Conservation (phyloP, 2,888 invertebrate species). For the Pristionchus maxplancki region DNA sequence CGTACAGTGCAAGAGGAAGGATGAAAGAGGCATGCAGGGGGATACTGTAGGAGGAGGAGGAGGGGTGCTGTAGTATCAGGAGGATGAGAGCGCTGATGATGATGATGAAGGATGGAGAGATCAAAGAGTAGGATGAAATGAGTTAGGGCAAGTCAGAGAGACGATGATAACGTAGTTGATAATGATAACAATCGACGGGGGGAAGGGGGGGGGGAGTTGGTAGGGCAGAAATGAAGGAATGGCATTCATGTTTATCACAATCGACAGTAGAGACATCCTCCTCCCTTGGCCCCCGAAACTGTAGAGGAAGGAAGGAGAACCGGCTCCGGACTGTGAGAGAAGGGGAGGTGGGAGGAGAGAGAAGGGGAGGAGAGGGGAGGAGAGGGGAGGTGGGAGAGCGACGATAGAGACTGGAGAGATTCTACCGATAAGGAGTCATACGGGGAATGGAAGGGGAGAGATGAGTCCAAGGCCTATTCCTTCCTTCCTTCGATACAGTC, state of each 20-base stretch:
- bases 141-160: slow-evolving; percentile 4
- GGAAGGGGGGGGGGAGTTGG: background rate
- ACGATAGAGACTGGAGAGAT: slow-evolving; percentile 1
- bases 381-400: background rate
- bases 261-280: slow-evolving; percentile 24
- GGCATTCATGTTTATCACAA: slow-evolving; percentile 51
- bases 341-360: background rate
- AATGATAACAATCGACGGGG: background rate
- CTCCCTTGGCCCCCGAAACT: slow-evolving; percentile 42
- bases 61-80: background rate
- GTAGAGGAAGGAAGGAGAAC: slow-evolving; percentile 22
- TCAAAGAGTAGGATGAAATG: background rate
- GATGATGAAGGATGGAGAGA: background rate
- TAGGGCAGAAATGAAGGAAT: background rate
- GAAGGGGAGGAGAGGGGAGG: background rate
- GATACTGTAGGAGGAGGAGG: background rate
- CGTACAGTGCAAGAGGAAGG: background rate
- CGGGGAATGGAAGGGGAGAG: background rate
- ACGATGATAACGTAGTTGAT: background rate
- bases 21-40: background rate
- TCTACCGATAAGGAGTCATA: slow-evolving; percentile 12
- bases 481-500: background rate
- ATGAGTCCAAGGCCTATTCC: background rate
- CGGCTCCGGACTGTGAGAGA: slow-evolving; percentile 2
- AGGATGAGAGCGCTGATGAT: background rate